Conservation (phyloP, 1,140 invertebrate species). For the Phthorimaea operculella region DNA sequence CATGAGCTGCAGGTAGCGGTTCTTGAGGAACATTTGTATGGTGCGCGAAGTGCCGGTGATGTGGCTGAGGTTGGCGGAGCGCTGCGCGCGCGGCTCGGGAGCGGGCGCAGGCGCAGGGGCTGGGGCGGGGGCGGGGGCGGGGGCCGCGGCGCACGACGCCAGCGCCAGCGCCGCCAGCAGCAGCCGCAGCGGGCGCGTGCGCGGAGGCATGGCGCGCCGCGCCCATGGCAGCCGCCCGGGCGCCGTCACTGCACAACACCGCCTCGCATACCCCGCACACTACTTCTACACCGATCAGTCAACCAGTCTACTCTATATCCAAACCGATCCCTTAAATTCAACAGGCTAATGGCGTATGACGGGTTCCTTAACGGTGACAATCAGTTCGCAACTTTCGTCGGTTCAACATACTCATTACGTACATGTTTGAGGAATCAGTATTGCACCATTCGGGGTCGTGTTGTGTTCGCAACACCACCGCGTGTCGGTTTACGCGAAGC, state of each 20-base stretch:
- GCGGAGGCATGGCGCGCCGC: conserved; percentile 58
- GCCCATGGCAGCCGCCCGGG: conserved; percentile 58
- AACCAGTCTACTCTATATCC: not conserved
- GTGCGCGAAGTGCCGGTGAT: conserved; percentile 78
- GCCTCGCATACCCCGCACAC: conserved; percentile 31
- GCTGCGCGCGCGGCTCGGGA: conserved; percentile 63
- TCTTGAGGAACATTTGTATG: conserved; percentile 84
- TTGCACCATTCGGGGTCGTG: conserved; percentile 19
- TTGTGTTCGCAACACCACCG: conserved; percentile 18
- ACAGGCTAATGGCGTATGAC: conserved; percentile 12
- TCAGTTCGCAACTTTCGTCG: conserved; percentile 2
- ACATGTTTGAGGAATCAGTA: conserved; percentile 7
- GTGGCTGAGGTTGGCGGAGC: conserved; percentile 80
- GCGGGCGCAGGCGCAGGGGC: conserved; percentile 46
- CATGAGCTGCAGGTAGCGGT: conserved; percentile 79
- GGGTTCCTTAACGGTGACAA: conserved; percentile 3
- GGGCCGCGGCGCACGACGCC: conserved; percentile 50
- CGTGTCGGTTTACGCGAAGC: conserved; percentile 30
- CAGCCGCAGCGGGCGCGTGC: conserved; percentile 55
- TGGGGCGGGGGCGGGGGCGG: conserved; percentile 51
- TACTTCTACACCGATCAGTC: conserved; percentile 1
- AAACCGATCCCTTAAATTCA: not conserved
- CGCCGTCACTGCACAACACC: conserved; percentile 56
- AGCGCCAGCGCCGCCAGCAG: conserved; percentile 53
- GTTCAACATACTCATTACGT: conserved; percentile 4